Percentiles rank a stretch among this genome's conserved stretches.
Conservation (phyloP, 2,888 invertebrate genomes). For the Tromatobia lineatoria region DNA sequence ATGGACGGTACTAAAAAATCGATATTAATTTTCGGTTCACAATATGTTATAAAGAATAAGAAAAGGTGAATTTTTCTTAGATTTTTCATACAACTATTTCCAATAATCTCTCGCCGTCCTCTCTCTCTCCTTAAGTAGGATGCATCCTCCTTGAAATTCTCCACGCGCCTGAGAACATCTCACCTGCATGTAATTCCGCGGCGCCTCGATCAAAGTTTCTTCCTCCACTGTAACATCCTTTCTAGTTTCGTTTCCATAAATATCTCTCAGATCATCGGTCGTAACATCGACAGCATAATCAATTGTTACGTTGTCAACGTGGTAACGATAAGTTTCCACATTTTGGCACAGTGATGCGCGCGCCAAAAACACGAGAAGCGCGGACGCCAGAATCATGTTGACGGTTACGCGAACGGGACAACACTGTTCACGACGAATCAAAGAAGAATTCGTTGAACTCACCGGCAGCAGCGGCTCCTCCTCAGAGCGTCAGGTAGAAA, state of each 20-base stretch:
- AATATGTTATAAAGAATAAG: too few relatives aligned
- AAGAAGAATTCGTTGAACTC: not conserved
- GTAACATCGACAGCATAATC: not conserved
- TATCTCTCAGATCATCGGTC: not conserved
- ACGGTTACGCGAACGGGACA: not conserved
- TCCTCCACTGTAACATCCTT: not conserved
- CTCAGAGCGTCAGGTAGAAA: not conserved
- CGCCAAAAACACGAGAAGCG: not conserved
- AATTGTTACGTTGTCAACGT: not conserved
- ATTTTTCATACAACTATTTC: too few relatives aligned
- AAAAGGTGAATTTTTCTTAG: too few relatives aligned
- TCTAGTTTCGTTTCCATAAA: not conserved
- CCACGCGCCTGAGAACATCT: too few relatives aligned
- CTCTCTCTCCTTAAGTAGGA: too few relatives aligned
- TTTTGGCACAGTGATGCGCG: not conserved
- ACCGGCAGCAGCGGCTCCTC: not conserved
- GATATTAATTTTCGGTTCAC: too few relatives aligned
- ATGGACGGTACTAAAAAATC: too few relatives aligned
- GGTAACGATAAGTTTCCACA: not conserved
- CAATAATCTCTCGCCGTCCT: too few relatives aligned
- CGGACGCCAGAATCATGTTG: not conserved
- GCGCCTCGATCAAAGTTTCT: not conserved
- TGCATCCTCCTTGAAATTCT: too few relatives aligned
- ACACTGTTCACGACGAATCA: not conserved
- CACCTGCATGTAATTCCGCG: constrained; percentile 14